These are phyloP conservation scores for Mystacides longicornis DNA, from an alignment of 2,888 invertebrate genomes.

Conservation along the genomic window DNA sequence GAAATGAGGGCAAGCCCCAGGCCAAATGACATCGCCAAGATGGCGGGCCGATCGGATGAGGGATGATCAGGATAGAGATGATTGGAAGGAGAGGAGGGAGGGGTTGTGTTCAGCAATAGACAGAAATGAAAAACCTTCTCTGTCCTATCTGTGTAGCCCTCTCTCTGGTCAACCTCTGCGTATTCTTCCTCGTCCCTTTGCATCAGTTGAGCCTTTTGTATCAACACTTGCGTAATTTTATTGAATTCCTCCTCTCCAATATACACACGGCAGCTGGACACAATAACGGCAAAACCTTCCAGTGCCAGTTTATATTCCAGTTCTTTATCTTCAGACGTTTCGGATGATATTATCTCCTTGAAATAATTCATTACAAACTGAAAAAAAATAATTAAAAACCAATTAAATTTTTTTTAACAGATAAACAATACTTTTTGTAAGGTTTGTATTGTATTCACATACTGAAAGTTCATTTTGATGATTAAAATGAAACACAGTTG, in stretches of 20 bases:
- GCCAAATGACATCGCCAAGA: too few relatives aligned
- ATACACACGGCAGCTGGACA: slow-evolving; percentile 9
- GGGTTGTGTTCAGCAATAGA: too few relatives aligned
- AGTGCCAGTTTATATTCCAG: slow-evolving; percentile 14
- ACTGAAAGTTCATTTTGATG: too few relatives aligned
- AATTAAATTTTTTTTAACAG: not conserved
- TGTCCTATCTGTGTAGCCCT: not conserved
- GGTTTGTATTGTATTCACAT: too few relatives aligned
- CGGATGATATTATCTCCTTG: slow-evolving; percentile 8
- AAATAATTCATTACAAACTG: slow-evolving; percentile 23
- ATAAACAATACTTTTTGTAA: not conserved
- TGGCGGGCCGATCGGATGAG: too few relatives aligned
- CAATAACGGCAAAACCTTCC: slow-evolving; percentile 18
- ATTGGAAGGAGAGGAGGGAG: too few relatives aligned
- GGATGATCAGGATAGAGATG: too few relatives aligned
- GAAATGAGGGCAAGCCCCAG: too few relatives aligned
- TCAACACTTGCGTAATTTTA: slow-evolving; percentile 13
- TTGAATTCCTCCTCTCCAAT: slow-evolving; percentile 14
- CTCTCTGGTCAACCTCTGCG: not conserved
- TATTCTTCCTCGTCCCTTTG: not conserved
- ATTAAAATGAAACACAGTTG: too few relatives aligned
- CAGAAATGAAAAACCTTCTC: not conserved
- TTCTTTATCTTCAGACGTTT: not conserved
- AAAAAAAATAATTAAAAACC: slow-evolving; percentile 3
- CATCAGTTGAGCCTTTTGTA: slow-evolving; percentile 14